Evolutionary conservation across 2,797 vertebrate species (phyloP).

Genomic region (Cynopterus sphinx): DNA sequence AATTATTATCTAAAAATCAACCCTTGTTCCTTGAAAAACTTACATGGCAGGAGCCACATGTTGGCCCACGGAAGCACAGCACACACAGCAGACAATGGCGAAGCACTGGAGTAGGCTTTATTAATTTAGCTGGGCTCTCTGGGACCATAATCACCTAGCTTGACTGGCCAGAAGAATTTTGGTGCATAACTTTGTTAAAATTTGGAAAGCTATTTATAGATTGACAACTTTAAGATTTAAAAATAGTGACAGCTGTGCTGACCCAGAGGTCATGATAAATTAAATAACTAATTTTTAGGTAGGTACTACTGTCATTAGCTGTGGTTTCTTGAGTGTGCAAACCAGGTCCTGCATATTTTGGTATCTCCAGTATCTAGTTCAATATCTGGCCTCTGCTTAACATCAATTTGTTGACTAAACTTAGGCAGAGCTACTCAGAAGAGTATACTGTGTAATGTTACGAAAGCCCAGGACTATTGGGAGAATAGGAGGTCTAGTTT

Average conservation of each 20-base stretch:
- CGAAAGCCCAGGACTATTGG: not conserved
- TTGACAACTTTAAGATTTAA: not conserved
- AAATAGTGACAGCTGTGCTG: not conserved
- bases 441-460: not conserved
- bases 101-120: fast-evolving
- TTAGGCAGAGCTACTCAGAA: not conserved
- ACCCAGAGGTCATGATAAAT: not conserved
- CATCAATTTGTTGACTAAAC: not conserved
- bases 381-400: not conserved
- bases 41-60: not conserved
- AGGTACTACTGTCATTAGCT: not conserved
- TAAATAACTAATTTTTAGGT: not conserved
- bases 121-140: not conserved
- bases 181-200: not conserved
- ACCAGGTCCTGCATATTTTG: not conserved
- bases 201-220: not conserved
- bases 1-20: not conserved
- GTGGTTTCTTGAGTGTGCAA: not conserved
- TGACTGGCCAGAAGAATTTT: not conserved
- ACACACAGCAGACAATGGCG: no score
- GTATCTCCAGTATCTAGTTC: not conserved
- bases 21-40: not conserved
- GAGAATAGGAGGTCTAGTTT: not conserved
- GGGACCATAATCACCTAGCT: not conserved
- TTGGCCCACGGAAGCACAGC: not conserved